These are phyloP conservation scores for Alentia gelatinosa DNA, from an alignment of 2,888 invertebrate genomes.

Conservation along the genomic window DNA sequence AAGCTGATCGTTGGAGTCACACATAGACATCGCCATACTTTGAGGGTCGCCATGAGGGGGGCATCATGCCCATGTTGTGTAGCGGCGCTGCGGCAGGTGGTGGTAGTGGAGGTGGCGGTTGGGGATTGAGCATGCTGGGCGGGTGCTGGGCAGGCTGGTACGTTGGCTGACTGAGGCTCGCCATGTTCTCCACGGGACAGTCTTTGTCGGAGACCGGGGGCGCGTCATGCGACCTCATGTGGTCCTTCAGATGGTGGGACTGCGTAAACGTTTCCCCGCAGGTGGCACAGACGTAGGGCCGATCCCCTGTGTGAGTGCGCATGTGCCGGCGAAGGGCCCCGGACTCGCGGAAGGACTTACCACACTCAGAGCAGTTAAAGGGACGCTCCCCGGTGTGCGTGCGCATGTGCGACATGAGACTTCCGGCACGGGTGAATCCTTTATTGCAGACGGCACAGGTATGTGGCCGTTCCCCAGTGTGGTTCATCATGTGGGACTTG, in stretches of 20 bases:
- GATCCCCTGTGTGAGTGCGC: slow-evolving; percentile 6
- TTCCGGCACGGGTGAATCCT: neutral
- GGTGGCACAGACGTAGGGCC: neutral
- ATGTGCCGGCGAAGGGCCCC: neutral
- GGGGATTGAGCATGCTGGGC: neutral
- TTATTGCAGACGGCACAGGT: neutral
- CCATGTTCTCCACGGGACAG: too few species aligned
- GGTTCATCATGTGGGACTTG: neutral
- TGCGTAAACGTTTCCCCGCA: slow-evolving; percentile 16
- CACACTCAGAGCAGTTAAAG: neutral
- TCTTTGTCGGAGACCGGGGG: too few species aligned
- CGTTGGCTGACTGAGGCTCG: too few species aligned
- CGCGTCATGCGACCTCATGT: neutral
- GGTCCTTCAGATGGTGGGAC: neutral
- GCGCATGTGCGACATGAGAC: neutral
- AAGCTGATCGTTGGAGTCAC: too few species aligned
- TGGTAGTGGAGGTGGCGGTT: neutral
- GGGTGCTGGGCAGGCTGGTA: too few species aligned
- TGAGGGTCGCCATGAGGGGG: neutral
- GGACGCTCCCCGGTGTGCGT: slow-evolving; percentile 36
- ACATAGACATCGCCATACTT: neutral
- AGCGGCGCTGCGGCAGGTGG: neutral
- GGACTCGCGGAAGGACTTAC: neutral
- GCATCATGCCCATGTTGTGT: neutral
- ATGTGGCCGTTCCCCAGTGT: slow-evolving; percentile 21